A percentile compares a stretch with the other conserved stretches of the same genome.
Conservation (phyloP, 2,888 invertebrate species). For the Lasioglossum morio region DNA sequence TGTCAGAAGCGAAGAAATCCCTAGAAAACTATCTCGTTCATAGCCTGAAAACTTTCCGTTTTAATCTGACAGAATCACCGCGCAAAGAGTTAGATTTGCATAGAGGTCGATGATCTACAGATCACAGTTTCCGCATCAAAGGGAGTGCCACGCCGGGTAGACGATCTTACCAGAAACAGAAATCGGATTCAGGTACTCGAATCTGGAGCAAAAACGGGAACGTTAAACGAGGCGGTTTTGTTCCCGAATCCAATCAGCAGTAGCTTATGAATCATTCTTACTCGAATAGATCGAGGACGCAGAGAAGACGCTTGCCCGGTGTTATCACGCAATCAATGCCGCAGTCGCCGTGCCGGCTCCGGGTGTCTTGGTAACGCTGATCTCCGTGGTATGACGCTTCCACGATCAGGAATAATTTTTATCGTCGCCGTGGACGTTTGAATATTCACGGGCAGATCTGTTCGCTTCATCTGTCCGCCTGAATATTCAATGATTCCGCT, state of each 20-base stretch:
- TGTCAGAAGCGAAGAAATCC: too few species aligned
- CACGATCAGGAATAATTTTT: constrained; percentile 66
- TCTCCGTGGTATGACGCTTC: constrained; percentile 49
- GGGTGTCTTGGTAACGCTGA: constrained; percentile 51
- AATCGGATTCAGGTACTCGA: constrained; percentile 1
- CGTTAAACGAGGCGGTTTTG: constrained; percentile 10
- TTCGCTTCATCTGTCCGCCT: constrained; percentile 72
- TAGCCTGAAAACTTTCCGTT: background rate
- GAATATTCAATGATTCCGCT: constrained; percentile 77
- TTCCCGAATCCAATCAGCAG: background rate
- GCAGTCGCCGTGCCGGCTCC: constrained; percentile 17
- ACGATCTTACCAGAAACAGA: background rate
- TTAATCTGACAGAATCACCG: background rate
- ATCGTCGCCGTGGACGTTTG: constrained; percentile 66
- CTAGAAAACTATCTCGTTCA: too few species aligned
- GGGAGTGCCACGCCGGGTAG: background rate
- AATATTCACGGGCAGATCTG: constrained; percentile 73
- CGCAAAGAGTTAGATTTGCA: background rate
- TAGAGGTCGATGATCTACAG: background rate
- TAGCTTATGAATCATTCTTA: constrained; percentile 33
- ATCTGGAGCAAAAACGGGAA: background rate
- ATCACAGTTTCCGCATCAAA: background rate
- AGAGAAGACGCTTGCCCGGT: constrained; percentile 21
- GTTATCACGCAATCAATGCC: constrained; percentile 65
- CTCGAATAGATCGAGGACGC: background rate